These are phyloP conservation scores for Holacanthus passer DNA, from an alignment of 2,113 vertebrate genomes.

Conservation along the genomic window DNA sequence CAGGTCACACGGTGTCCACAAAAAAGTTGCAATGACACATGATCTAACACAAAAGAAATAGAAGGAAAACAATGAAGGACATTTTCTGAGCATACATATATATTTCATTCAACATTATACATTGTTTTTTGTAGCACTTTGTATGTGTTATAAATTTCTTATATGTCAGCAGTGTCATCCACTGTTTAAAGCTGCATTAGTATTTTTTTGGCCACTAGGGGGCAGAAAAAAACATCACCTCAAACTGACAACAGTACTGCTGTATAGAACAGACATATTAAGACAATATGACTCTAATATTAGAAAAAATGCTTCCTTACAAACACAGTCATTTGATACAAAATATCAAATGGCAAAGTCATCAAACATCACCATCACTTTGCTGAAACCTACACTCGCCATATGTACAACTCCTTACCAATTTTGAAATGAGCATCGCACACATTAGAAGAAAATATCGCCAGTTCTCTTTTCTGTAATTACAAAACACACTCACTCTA, in stretches of 20 bases:
- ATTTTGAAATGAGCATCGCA: too few species aligned
- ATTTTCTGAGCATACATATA: too few species aligned
- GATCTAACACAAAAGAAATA: not conserved
- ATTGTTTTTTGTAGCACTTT: not conserved
- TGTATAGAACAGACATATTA: not conserved
- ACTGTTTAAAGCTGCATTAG: not conserved
- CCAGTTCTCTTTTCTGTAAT: not conserved
- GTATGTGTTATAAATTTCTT: not conserved
- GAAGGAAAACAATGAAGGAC: not conserved
- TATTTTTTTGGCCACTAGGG: not conserved
- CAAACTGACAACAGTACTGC: too few species aligned
- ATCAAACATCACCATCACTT: not conserved
- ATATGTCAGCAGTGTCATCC: too few species aligned
- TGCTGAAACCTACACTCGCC: too few species aligned
- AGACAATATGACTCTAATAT: not conserved
- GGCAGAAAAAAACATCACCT: not conserved
- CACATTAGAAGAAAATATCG: too few species aligned
- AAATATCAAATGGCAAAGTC: not conserved
- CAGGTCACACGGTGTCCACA: not conserved
- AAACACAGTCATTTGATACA: not conserved
- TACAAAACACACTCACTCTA: constrained; percentile 1
- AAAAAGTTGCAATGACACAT: not conserved
- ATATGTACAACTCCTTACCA: too few species aligned
- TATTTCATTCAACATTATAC: too few species aligned
- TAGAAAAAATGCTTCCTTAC: too few species aligned